phyloP scores from a whole-genome alignment of 2,797 vertebrate genomes.

The Sandelia bainsii region DNA sequence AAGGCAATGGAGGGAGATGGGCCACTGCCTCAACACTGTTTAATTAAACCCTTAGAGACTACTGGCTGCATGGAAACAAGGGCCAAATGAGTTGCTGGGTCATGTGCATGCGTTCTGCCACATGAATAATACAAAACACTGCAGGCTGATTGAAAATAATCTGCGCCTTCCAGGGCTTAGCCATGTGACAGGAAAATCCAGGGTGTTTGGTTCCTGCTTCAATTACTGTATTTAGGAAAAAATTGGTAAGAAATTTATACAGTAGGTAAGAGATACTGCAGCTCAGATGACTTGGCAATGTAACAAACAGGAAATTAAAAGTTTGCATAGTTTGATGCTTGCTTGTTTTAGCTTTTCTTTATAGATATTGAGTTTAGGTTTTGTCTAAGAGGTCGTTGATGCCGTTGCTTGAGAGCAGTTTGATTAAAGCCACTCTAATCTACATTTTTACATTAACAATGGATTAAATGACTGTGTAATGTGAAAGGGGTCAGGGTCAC shows the following conservation, averaged over 20 bases:
- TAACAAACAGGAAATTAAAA: slow-evolving; percentile 3
- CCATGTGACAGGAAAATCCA: slow-evolving; percentile 64
- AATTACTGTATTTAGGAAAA: slow-evolving; percentile 31
- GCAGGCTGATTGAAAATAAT: slow-evolving; percentile 77
- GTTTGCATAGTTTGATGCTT: not conserved
- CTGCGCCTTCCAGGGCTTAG: slow-evolving; percentile 58
- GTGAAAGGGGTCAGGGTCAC: not conserved
- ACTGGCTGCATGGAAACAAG: slow-evolving; percentile 73
- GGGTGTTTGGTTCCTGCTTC: slow-evolving; percentile 40
- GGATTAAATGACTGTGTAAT: not conserved
- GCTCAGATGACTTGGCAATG: slow-evolving; percentile 21
- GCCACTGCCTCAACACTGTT: slow-evolving; percentile 71
- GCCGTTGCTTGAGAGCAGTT: not conserved
- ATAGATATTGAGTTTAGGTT: not conserved
- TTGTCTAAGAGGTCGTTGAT: not conserved
- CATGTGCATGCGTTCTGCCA: slow-evolving; percentile 75
- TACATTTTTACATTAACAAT: not conserved
- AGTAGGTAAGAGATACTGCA: slow-evolving; percentile 4
- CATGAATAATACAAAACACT: slow-evolving; percentile 84
- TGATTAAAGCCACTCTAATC: not conserved
- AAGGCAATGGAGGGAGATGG: slow-evolving; percentile 70
- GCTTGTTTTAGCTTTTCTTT: not conserved
- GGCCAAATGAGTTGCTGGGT: slow-evolving; percentile 80
- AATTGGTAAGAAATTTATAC: slow-evolving; percentile 8
- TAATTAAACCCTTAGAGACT: slow-evolving; percentile 85